Evolutionary conservation across 2,113 vertebrate species (phyloP), one percentile per base, ranked within the genome.

Genomic region (Uria aalge): DNA sequence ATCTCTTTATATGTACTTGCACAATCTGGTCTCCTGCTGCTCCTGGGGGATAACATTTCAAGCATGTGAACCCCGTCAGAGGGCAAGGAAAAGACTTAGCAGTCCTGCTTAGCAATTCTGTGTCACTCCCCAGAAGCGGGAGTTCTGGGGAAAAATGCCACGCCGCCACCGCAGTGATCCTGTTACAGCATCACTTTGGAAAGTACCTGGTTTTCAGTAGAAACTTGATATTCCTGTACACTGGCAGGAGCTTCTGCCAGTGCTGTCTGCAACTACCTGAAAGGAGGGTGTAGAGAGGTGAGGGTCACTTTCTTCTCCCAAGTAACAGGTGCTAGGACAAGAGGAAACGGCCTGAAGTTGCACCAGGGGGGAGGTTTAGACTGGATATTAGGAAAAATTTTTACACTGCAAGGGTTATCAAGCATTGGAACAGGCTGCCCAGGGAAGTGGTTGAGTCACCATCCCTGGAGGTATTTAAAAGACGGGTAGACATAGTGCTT

Each of bases 81-180:
- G 12, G n/a, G 34, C 38, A 67, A 57, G 22, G n/a, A 29, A 84
- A 59, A 38, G 41, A 78, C 7, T 17, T n/a, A 55, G 57, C 11
- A 68, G 23, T 32, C 3, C 36, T 72, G 27, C 34, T 55, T 30
- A 34, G 22, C 19, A 19, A 5, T 32, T 27, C 36, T 22, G 0
- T 56, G 36, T 34, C 24, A 22, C 22, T 82, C 27, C 32, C 22
- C 12, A 8, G 13, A 43, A 30, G 6, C 43, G 62, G n/a, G 22
- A 85, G 16, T 18, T 67, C 30, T n/a, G 41, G 3, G 27, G 11
- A 63, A 17, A 82, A 82, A 17, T 15, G 36, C 17, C 41, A 53
- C 30, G 11, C 32, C 5, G 1, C 11, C 5, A 3, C 0, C 1
- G 11, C 1, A 3, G 5, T 0, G 5, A 66, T 67, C 48, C n/a